phyloP scores from a whole-genome alignment of 2,113 vertebrate genomes.

The Eolophus roseicapilla region DNA sequence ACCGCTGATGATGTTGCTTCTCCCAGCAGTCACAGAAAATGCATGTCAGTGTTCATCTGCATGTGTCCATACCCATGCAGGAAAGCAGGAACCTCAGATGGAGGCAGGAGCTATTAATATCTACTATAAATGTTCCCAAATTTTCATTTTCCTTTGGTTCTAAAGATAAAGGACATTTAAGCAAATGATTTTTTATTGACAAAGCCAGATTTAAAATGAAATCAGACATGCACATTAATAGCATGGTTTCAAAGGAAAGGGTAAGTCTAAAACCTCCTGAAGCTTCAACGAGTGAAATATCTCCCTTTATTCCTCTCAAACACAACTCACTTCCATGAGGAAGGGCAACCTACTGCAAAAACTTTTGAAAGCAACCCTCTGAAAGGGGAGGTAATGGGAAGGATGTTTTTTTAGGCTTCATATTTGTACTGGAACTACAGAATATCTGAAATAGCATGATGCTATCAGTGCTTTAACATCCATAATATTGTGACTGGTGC shows the following conservation, averaged over 20 bases:
- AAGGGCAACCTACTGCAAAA: not conserved
- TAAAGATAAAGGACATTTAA: not conserved
- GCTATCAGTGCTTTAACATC: not conserved
- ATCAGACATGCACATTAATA: not conserved
- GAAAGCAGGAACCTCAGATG: not conserved
- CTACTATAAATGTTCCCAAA: not conserved
- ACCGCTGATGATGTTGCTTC: not conserved
- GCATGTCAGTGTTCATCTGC: not conserved
- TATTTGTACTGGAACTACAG: not conserved
- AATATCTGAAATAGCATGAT: not conserved
- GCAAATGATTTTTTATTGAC: not conserved
- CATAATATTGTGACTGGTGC: not conserved
- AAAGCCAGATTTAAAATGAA: not conserved
- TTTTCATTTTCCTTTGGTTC: not conserved
- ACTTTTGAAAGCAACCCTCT: not conserved
- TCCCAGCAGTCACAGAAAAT: not conserved
- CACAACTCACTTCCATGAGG: not conserved
- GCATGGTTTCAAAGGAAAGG: not conserved
- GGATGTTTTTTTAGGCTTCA: not conserved
- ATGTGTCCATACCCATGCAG: fast-evolving
- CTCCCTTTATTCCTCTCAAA: not conserved
- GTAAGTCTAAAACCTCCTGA: not conserved
- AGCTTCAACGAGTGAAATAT: fast-evolving
- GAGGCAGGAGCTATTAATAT: not conserved
- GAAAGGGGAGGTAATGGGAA: not conserved